Percentiles rank a stretch among this genome's conserved stretches.
Evolutionary conservation across 2,888 invertebrate genomes (phyloP).

Genomic region (Pherbina coryleti): DNA sequence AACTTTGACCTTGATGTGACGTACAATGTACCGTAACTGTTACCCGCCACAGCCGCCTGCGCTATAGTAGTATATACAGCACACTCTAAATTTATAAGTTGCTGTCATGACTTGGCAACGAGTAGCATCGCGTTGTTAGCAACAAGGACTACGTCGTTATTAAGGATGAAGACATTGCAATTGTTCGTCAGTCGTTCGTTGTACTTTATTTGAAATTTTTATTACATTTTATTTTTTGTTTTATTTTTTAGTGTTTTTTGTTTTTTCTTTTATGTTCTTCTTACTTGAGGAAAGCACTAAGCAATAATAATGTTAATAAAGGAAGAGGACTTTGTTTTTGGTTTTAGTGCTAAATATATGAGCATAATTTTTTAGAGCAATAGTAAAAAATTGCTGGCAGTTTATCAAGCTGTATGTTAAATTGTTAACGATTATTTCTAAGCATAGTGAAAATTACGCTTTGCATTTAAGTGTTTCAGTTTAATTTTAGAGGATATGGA

Average conservation of each 20-base stretch:
- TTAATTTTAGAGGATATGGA: too few relatives aligned
- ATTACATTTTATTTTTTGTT: background rate
- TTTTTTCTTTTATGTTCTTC: background rate
- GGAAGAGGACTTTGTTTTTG: background rate
- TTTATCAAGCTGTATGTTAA: too few relatives aligned
- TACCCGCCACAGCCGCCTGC: background rate
- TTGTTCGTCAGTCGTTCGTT: constrained; percentile 6
- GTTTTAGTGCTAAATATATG: too few relatives aligned
- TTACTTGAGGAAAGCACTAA: background rate
- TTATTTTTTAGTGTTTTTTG: background rate
- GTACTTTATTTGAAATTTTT: background rate
- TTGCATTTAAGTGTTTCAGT: too few relatives aligned
- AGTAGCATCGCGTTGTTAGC: background rate
- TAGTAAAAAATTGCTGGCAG: too few relatives aligned
- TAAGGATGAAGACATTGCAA: background rate
- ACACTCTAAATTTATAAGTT: background rate
- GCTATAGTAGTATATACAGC: background rate
- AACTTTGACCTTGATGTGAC: constrained; percentile 30
- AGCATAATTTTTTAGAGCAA: too few relatives aligned
- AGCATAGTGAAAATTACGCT: too few relatives aligned
- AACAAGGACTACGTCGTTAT: background rate
- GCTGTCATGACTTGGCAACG: background rate
- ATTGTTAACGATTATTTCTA: too few relatives aligned
- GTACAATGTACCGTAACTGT: background rate
- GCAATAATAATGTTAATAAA: constrained; percentile 16